These are phyloP conservation scores for Sebastes taczanowskii DNA, from an alignment of 2,797 vertebrate genomes.

Conservation along the genomic window DNA sequence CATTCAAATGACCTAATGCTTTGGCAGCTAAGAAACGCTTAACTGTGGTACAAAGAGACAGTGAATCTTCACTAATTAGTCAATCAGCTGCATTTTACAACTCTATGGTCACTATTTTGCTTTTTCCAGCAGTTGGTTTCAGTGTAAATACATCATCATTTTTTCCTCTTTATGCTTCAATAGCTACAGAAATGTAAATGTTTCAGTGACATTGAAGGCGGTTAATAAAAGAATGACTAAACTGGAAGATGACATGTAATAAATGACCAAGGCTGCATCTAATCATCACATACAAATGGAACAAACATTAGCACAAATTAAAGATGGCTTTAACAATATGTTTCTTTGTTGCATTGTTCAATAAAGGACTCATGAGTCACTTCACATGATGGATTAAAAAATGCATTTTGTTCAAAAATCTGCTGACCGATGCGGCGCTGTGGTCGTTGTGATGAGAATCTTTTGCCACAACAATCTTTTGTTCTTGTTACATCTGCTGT, in stretches of 20 bases:
- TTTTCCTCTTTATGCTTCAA: neutral
- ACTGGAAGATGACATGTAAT: neutral
- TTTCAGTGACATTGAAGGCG: neutral
- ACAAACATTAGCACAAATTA: neutral
- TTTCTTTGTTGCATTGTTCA: neutral
- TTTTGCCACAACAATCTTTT: neutral
- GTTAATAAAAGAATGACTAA: neutral
- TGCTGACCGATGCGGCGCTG: neutral
- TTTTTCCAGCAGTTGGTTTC: neutral
- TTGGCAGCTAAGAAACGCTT: neutral
- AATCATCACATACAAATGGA: neutral
- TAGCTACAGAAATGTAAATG: neutral
- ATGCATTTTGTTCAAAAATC: neutral
- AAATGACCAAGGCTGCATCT: neutral
- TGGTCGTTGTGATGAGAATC: neutral
- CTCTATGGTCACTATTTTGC: neutral
- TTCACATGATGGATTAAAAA: slow-evolving; percentile 8
- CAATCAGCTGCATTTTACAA: neutral
- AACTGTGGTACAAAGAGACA: neutral
- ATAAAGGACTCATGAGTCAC: neutral
- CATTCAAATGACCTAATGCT: neutral
- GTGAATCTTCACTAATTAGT: neutral
- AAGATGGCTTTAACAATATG: neutral
- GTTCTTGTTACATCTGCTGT: neutral
- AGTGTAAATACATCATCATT: neutral